Conservation (phyloP, 2,113 vertebrate species). For the Entelurus aequoreus region DNA sequence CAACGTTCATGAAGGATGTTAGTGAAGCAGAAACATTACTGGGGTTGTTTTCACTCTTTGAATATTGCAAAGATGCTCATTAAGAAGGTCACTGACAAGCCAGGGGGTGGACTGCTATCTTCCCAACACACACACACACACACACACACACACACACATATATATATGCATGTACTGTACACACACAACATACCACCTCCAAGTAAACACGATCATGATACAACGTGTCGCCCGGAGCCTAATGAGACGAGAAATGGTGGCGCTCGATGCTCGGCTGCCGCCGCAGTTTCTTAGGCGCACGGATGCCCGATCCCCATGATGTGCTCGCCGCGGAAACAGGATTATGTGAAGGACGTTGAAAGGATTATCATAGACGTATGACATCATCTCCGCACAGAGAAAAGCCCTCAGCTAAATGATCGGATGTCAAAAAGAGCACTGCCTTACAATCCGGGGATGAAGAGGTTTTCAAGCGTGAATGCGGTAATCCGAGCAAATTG, state of each 20-base stretch:
- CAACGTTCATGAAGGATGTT: neutral
- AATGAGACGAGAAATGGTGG: slow-evolving; percentile 22
- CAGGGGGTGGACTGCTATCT: slow-evolving; percentile 23
- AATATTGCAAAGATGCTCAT: slow-evolving; percentile 24
- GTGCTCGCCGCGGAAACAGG: slow-evolving; percentile 4
- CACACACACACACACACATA: neutral
- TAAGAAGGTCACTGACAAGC: slow-evolving; percentile 38
- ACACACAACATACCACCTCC: slow-evolving; percentile 1
- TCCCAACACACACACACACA: neutral
- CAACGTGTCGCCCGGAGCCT: slow-evolving; percentile 16
- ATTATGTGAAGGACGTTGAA: slow-evolving; percentile 18
- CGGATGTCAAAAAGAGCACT: neutral
- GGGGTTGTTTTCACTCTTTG: slow-evolving; percentile 10
- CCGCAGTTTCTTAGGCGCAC: slow-evolving; percentile 17
- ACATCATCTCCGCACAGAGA: slow-evolving; percentile 6
- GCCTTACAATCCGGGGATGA: slow-evolving; percentile 1
- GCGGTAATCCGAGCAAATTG: neutral
- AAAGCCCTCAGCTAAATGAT: neutral
- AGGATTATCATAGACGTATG: slow-evolving; percentile 8
- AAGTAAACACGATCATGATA: slow-evolving; percentile 23
- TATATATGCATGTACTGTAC: neutral
- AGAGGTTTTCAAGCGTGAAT: neutral
- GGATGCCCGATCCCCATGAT: slow-evolving; percentile 3
- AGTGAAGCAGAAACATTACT: neutral
- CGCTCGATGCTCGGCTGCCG: slow-evolving; percentile 14